phyloP scores from a whole-genome alignment of 2,888 invertebrate species.

The Eristalis tenax region DNA sequence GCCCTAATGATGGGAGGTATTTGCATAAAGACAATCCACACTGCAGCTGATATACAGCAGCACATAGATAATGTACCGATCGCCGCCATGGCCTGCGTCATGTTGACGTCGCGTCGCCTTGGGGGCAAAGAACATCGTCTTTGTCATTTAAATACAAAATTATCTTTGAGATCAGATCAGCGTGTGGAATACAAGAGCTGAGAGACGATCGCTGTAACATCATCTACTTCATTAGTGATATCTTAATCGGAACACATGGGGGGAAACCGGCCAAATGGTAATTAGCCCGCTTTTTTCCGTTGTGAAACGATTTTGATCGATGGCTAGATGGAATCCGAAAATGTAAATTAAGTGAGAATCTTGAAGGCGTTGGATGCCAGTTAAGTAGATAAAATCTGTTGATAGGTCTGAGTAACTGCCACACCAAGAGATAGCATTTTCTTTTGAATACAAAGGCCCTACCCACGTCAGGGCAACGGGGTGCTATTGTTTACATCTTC shows the following conservation, averaged over 20 bases:
- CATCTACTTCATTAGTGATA: slow-evolving; percentile 63
- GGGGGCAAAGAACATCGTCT: slow-evolving; percentile 35
- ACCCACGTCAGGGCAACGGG: slow-evolving; percentile 42
- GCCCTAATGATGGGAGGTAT: slow-evolving; percentile 21
- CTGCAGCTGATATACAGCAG: slow-evolving; percentile 11
- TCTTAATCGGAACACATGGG: slow-evolving; percentile 49
- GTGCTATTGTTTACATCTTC: slow-evolving; percentile 32
- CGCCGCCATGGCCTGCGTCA: slow-evolving; percentile 1
- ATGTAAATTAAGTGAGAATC: slow-evolving; percentile 52
- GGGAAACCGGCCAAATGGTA: slow-evolving; percentile 14
- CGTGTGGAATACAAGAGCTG: slow-evolving; percentile 10
- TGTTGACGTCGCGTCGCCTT: slow-evolving; percentile 2
- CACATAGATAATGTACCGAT: neutral
- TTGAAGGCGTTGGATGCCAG: slow-evolving; percentile 32
- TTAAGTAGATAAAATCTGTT: slow-evolving; percentile 29
- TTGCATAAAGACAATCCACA: slow-evolving; percentile 36
- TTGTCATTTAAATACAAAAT: slow-evolving; percentile 40
- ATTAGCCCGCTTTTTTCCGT: slow-evolving; percentile 20
- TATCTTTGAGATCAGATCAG: slow-evolving; percentile 47
- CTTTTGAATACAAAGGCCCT: slow-evolving; percentile 21
- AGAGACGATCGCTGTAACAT: slow-evolving; percentile 20
- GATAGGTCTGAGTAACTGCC: slow-evolving; percentile 45
- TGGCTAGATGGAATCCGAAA: slow-evolving; percentile 27
- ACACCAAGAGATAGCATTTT: slow-evolving; percentile 18
- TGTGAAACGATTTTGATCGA: slow-evolving; percentile 48